A percentile compares a stretch with the other conserved stretches of the same genome.
Conservation (phyloP, 2,888 invertebrate genomes). For the Polydrusus cervinus region DNA sequence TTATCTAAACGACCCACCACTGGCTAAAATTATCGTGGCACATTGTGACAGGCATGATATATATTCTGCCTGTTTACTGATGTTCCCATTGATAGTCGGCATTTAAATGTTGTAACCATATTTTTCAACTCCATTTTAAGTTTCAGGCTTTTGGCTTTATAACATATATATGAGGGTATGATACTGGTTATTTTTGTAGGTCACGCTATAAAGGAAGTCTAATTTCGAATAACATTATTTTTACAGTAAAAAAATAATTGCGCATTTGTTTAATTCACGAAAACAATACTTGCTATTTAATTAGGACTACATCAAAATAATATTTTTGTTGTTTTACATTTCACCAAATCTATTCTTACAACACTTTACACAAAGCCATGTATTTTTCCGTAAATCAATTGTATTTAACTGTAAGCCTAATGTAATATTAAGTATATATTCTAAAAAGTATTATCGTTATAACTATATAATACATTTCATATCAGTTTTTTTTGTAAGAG, state of each 20-base stretch:
- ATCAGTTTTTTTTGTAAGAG: no score
- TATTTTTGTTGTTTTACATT: no score
- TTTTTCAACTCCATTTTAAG: slow-evolving; percentile 32
- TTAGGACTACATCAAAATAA: no score
- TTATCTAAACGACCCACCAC: neutral
- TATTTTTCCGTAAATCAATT: no score
- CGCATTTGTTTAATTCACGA: neutral
- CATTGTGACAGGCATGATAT: slow-evolving; percentile 31
- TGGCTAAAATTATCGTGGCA: slow-evolving; percentile 27
- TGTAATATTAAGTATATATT: no score
- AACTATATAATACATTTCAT: no score
- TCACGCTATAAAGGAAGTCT: slow-evolving; percentile 23
- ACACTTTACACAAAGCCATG: no score
- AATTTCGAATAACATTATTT: neutral
- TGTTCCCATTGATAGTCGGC: slow-evolving; percentile 32
- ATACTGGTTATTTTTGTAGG: slow-evolving; percentile 30
- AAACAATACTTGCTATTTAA: no score
- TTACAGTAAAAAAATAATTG: neutral
- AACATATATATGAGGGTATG: slow-evolving; percentile 21
- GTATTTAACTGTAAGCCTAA: no score
- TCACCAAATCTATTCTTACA: no score
- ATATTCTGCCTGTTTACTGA: slow-evolving; percentile 23
- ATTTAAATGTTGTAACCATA: slow-evolving; percentile 25
- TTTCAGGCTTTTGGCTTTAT: slow-evolving; percentile 13
- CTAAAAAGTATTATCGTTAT: no score